phyloP scores from a whole-genome alignment of 2,113 vertebrate species.

The Fukomys damarensis region DNA sequence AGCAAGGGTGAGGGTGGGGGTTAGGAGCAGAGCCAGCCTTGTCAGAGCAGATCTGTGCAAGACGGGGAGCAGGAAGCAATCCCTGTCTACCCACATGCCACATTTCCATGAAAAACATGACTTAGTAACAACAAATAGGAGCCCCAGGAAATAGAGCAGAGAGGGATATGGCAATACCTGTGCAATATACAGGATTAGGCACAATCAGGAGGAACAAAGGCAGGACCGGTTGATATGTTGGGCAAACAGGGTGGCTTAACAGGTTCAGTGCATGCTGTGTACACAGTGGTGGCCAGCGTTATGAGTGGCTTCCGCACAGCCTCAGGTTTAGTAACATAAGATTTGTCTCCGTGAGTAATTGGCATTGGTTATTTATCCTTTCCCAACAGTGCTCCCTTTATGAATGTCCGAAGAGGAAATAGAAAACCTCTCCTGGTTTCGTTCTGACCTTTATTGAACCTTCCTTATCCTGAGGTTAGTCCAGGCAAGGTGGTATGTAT shows the following conservation, averaged over 20 bases:
- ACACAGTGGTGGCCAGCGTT: background rate
- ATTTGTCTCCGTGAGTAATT: background rate
- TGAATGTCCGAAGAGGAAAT: constrained; percentile 32
- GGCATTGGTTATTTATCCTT: background rate
- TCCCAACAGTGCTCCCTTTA: background rate
- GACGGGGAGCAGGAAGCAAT: background rate
- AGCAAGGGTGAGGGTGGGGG: background rate
- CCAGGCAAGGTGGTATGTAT: background rate
- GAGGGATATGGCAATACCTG: background rate
- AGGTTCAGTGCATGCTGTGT: background rate
- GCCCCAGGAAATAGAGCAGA: background rate
- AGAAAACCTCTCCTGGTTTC: constrained; percentile 26
- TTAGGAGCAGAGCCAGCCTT: background rate
- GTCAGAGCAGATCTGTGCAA: background rate
- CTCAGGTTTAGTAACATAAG: background rate
- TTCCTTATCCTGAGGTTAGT: background rate
- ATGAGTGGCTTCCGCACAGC: background rate
- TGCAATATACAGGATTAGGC: constrained; percentile 6
- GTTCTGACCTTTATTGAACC: background rate
- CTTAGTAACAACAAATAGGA: constrained; percentile 39
- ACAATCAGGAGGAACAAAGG: constrained; percentile 23
- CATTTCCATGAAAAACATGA: constrained; percentile 45
- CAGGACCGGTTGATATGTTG: constrained; percentile 51
- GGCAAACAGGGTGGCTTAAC: constrained; percentile 50
- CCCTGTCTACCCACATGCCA: background rate